Evolutionary conservation across 1,140 invertebrate genomes (phyloP).

Genomic region (Euglossa dilemma): DNA sequence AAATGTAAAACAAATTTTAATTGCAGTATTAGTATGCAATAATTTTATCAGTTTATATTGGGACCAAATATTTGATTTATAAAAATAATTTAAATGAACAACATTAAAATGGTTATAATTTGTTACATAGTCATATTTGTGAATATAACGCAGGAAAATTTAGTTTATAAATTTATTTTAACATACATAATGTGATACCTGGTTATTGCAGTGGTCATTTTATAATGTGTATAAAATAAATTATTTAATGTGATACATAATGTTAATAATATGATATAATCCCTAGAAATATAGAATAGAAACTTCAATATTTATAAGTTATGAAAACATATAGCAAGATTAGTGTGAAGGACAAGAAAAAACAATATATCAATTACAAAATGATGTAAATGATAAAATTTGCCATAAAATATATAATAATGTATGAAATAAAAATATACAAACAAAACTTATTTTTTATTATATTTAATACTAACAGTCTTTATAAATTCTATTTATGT

Average conservation of each 20-base stretch:
- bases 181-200: constrained; percentile 54
- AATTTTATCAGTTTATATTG: constrained; percentile 26
- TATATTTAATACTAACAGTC: constrained; percentile 35
- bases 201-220: constrained; percentile 1
- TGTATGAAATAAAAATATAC: constrained; percentile 22
- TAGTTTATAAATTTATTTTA: constrained; percentile 1
- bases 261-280: not conserved
- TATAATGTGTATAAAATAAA: constrained; percentile 12
- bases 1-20: not conserved
- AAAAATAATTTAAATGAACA: constrained; percentile 5
- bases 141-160: not conserved
- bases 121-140: not conserved
- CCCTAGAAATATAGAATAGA: constrained; percentile 12
- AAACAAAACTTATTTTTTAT: not conserved
- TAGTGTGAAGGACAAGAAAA: not conserved
- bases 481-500: constrained; percentile 22
- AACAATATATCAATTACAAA: not conserved
- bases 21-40: constrained; percentile 34
- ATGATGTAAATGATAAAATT: constrained; percentile 2
- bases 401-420: not conserved
- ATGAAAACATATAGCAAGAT: not conserved
- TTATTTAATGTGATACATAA: constrained; percentile 59
- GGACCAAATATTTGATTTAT: constrained; percentile 39
- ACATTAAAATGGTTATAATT: not conserved
- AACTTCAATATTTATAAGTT: constrained; percentile 26